Evolutionary conservation across 2,113 vertebrate genomes (phyloP), one percentile per base, ranked within the genome.

Genomic region (Hippolais icterina): DNA sequence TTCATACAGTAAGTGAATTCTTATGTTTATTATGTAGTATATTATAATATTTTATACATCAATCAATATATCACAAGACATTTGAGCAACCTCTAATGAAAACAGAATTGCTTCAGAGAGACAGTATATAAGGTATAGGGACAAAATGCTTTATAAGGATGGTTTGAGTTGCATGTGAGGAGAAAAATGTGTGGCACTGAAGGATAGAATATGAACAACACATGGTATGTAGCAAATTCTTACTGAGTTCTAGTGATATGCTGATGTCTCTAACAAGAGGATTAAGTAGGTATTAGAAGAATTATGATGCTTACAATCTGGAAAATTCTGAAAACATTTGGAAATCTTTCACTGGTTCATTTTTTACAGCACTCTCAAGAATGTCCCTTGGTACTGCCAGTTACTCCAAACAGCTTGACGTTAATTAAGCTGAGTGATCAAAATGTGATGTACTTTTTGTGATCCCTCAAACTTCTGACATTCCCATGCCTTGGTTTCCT

Each of bases 301-400:
- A 12, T 63, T 54, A 49, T 2, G 6, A 53, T 29, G 14, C 15
- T 80, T 83, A 24, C 2, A 21, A 72, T 23, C 37, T 70, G 47
- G 33, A 74, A 92, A 78, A 93, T 70, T 89, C 68, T 90, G 63
- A 84, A 83, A 59, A 52, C 7, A 11, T 68, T 42, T 65, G 49
- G 49, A 61, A 71, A 53, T 53, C 21, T 70, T 77, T 54, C 52
- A 41, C 15, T 53, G 21, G 19, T 53, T 15, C 21, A 90, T 10
- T 33, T 79, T 54, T 52, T 6, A 5, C 4, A 2, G 27, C 33
- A 28, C 25, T 80, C 52, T 89, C 44, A 72, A 79, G 71, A 44
- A 56, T 75, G 53, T 35, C 39, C 13, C 24, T 89, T 60, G 39
- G 12, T 50, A 29, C 18, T 69, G 37, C 15, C 87, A 60, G 13